Evolutionary conservation across 2,888 invertebrate species (phyloP), one percentile per base, ranked within the genome.

Genomic region (Pristionchus japonicus): DNA sequence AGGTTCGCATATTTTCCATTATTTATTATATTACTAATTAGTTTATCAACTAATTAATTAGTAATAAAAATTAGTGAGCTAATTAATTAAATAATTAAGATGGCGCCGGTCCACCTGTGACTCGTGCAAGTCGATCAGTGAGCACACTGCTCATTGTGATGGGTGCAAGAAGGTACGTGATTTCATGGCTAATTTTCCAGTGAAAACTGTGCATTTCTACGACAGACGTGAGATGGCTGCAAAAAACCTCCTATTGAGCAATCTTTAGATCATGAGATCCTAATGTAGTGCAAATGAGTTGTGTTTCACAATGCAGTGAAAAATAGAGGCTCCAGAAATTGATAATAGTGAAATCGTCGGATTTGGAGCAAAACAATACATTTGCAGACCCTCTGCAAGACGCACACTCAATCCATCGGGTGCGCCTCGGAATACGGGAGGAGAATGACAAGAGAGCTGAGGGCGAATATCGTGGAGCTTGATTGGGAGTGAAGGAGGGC

Each of bases 41-140:
- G 27, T 83, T 23, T 1, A 52, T 43, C 13, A 31, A 11, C n/a
- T 83, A 52, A 37, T 57, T 83, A 83, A 34, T 83, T 20, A 31
- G 20, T 83, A 43, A 34, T 83, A 23, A 52, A 43, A 15, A 74
- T 77, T 40, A 74, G 4, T 23, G 27, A 47, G 31, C 7, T 77
- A 34, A 77, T 37, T 52, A 43, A 17, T 49, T 57, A 57, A 57
- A 40, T 11, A 43, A 43, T 80, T 52, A 2, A 77, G 91, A 34
- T 93, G 92, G 91, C 89, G 90, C 61, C 89, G 91, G 47, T 89
- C 91, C 13, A 88, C 92, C 31, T 93, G 93, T 88, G 90, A 90
- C 23, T 88, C 90, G 74, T 93, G 93, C 89, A 90, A 90, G 80
- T 87, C 89, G 61, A 91, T 93, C 37, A 70, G 86, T 20, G 90